phyloP scores from a whole-genome alignment of 2,888 invertebrate genomes.

The Platycheirus albimanus region DNA sequence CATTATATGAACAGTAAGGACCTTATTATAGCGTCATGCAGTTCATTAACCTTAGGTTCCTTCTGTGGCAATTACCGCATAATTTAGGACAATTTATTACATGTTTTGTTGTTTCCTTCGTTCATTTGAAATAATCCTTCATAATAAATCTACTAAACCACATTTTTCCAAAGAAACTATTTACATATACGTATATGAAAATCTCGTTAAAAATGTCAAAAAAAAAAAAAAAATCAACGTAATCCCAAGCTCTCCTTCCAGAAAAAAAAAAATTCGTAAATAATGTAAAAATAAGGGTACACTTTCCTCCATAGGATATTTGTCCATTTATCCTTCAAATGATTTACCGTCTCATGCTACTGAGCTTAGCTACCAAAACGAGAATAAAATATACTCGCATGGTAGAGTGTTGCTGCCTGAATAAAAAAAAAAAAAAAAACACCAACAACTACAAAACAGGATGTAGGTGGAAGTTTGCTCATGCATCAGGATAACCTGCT shows the following conservation, averaged over 20 bases:
- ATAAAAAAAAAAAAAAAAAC: conserved; percentile 19
- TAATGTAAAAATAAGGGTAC: conserved; percentile 66
- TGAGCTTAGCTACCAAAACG: conserved; percentile 33
- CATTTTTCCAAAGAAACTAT: no score
- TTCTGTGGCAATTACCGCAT: no score
- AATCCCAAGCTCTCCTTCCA: conserved; percentile 21
- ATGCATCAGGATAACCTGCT: conserved; percentile 59
- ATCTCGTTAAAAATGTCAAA: conserved; percentile 29
- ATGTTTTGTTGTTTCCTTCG: no score
- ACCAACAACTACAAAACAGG: conserved; percentile 45
- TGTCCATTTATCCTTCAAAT: conserved; percentile 72
- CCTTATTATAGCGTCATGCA: no score
- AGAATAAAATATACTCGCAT: conserved; percentile 51
- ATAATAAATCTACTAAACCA: neutral
- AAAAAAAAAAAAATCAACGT: conserved; percentile 38
- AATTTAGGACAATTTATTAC: no score
- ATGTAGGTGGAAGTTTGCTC: conserved; percentile 62
- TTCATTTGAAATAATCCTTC: neutral
- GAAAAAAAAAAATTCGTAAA: conserved; percentile 46
- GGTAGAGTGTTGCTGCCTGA: conserved; percentile 18
- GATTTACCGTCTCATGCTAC: conserved; percentile 58
- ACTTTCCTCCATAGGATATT: conserved; percentile 66
- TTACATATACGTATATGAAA: conserved; percentile 17
- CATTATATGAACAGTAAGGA: no score
- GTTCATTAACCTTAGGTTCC: no score